A percentile compares a stretch with the other conserved stretches of the same genome.
phyloP scores from a whole-genome alignment of 1,140 invertebrate species.

The Bradynema listronoti region DNA sequence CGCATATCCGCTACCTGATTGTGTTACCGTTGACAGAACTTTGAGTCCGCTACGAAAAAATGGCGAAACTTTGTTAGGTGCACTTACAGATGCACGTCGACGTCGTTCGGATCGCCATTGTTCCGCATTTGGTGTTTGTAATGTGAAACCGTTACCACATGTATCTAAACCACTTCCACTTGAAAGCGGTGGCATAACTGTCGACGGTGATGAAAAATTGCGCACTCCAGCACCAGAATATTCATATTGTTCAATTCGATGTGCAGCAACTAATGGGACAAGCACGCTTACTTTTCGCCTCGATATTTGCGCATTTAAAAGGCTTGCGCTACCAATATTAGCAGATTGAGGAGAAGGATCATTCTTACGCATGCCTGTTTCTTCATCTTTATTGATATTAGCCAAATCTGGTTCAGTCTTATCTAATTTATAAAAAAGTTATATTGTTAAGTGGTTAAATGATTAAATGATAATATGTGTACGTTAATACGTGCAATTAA shows the following conservation, averaged over 20 bases:
- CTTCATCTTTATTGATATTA: slow-evolving; percentile 14
- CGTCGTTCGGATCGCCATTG: slow-evolving; percentile 15
- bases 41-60: too few relatives aligned
- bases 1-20: too few relatives aligned
- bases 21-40: too few relatives aligned
- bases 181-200: background rate
- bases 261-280: slow-evolving; percentile 41
- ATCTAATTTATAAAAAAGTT: background rate
- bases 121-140: slow-evolving; percentile 13
- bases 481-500: slow-evolving; percentile 10
- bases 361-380: too few relatives aligned
- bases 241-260: background rate
- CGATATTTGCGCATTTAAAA: background rate
- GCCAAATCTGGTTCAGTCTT: slow-evolving; percentile 19
- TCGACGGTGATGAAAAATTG: slow-evolving; percentile 7
- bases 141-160: slow-evolving; percentile 11
- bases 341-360: too few relatives aligned
- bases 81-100: too few relatives aligned
- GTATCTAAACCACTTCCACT: too few relatives aligned
- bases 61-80: too few relatives aligned
- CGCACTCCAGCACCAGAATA: background rate
- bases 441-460: background rate
- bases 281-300: slow-evolving; percentile 47
- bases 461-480: background rate
- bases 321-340: background rate